phyloP scores from a whole-genome alignment of 2,113 vertebrate genomes.

The Heteronetta atricapilla region DNA sequence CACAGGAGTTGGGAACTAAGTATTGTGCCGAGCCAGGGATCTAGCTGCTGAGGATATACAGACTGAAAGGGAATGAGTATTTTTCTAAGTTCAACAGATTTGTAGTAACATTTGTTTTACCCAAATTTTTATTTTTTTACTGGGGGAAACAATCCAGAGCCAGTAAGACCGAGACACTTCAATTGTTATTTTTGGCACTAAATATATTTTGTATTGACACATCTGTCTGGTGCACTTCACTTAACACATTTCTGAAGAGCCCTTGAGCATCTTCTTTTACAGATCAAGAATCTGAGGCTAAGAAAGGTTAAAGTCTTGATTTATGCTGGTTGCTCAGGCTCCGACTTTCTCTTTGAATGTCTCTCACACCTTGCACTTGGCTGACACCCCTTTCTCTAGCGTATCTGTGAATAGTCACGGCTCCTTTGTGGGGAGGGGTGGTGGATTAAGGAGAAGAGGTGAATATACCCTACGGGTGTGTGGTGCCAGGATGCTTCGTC shows the following conservation, averaged over 20 bases:
- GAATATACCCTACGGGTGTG: neutral
- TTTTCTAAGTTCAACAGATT: neutral
- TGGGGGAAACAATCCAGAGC: neutral
- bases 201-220: neutral
- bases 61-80: neutral
- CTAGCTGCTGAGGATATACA: neutral
- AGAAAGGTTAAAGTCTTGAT: constrained; percentile 47
- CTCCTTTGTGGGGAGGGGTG: neutral
- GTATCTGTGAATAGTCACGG: neutral
- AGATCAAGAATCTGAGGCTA: neutral
- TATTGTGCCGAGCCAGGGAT: neutral
- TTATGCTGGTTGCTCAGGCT: constrained; percentile 27
- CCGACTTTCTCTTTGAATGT: constrained; percentile 10
- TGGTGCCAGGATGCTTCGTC: neutral
- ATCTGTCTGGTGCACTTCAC: neutral
- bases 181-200: neutral
- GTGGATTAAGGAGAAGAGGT: neutral
- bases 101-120: neutral
- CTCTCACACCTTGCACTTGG: neutral
- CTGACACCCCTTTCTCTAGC: neutral
- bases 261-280: neutral
- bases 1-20: neutral
- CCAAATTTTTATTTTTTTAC: neutral
- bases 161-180: neutral
- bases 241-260: neutral